These are phyloP conservation scores for Acholoe squamosa DNA, from an alignment of 2,888 invertebrate genomes.

Conservation along the genomic window DNA sequence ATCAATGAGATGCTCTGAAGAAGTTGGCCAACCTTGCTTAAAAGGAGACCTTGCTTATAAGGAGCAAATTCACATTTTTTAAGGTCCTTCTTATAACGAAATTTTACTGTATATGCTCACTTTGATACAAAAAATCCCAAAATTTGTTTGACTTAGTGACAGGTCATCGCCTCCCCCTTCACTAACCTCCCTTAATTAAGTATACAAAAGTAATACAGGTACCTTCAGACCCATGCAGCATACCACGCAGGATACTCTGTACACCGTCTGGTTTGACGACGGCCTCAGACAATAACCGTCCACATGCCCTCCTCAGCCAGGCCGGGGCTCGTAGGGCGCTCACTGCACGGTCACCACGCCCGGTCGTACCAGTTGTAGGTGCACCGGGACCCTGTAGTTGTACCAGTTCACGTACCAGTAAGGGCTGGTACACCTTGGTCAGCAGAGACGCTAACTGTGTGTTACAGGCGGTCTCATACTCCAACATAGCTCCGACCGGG, in stretches of 20 bases:
- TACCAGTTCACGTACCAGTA: conserved; percentile 89
- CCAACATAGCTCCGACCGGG: not conserved
- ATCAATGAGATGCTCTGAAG: no score
- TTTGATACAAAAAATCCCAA: no score
- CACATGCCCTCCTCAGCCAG: conserved; percentile 87
- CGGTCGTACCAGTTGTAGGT: not conserved
- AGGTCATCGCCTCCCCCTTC: no score
- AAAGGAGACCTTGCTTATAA: no score
- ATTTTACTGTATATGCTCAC: no score
- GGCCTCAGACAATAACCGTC: conserved; percentile 86
- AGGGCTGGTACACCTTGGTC: conserved; percentile 86
- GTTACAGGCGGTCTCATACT: conserved; percentile 69
- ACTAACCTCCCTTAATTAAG: no score
- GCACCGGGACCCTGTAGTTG: conserved; percentile 84
- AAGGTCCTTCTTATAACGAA: no score
- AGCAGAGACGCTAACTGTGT: conserved; percentile 85
- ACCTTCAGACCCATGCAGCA: conserved; percentile 85
- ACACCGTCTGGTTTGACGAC: conserved; percentile 87
- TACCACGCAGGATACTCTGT: conserved; percentile 87
- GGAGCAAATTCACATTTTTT: no score
- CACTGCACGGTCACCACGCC: not conserved
- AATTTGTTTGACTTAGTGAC: no score
- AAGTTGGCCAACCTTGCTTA: no score
- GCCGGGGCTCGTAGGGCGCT: conserved; percentile 83
- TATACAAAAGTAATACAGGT: not conserved